Percentiles rank a stretch among this genome's conserved stretches.
Conservation (phyloP, 2,797 vertebrate genomes). For the Sciaenops ocellatus region DNA sequence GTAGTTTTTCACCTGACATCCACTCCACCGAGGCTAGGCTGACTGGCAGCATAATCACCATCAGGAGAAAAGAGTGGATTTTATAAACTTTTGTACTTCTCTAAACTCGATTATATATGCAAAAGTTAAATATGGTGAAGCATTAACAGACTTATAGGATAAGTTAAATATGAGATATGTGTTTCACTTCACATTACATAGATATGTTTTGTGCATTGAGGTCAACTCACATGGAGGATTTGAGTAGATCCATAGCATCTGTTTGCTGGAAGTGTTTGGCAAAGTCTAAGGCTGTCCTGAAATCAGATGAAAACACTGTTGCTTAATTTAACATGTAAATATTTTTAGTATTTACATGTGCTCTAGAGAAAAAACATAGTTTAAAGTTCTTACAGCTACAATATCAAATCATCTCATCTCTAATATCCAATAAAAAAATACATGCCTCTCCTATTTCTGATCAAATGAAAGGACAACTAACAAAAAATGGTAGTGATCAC, state of each 20-base stretch:
- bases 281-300: slow-evolving; percentile 95
- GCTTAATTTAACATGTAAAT: not conserved
- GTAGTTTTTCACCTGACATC: too few species aligned
- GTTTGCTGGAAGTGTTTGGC: slow-evolving; percentile 91
- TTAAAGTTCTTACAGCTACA: not conserved
- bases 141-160: not conserved
- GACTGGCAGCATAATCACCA: too few species aligned
- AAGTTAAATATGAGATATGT: not conserved
- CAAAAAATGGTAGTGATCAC: not conserved
- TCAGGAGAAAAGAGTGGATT: too few species aligned
- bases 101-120: too few species aligned
- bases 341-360: not conserved
- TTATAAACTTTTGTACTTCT: too few species aligned
- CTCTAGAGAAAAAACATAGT: not conserved
- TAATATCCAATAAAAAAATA: too few species aligned
- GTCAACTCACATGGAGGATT: slow-evolving; percentile 89
- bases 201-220: not conserved
- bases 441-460: not conserved
- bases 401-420: not conserved
- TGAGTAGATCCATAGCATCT: slow-evolving; percentile 91
- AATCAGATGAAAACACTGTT: slow-evolving; percentile 26
- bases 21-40: too few species aligned
- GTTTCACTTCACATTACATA: not conserved
- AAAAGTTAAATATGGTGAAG: not conserved
- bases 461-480: not conserved